A percentile compares a stretch with the other conserved stretches of the same genome.
These are phyloP conservation scores for Cnemophilus loriae DNA, from an alignment of 2,113 vertebrate genomes.

Conservation along the genomic window DNA sequence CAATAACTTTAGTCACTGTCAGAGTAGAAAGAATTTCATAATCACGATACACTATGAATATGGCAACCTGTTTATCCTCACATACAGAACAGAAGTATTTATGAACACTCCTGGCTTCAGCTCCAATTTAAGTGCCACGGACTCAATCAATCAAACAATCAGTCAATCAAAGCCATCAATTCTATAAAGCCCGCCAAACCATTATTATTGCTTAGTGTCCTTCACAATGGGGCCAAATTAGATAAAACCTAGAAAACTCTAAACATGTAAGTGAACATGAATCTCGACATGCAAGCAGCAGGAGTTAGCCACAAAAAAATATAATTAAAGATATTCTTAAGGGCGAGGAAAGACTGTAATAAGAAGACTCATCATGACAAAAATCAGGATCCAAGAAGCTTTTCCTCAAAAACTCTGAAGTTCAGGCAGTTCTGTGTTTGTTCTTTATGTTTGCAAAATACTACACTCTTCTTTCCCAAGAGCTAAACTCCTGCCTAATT, in stretches of 20 bases:
- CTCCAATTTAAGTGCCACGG: background rate
- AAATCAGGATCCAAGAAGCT: background rate
- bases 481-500: background rate
- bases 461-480: background rate
- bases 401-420: background rate
- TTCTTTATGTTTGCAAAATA: background rate
- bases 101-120: background rate
- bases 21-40: background rate
- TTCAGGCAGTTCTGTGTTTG: background rate
- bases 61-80: background rate
- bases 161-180: background rate
- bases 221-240: background rate
- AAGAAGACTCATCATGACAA: background rate
- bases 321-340: background rate
- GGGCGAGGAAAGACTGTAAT: background rate
- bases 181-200: background rate
- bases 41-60: background rate
- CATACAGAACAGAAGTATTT: background rate
- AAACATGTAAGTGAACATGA: background rate
- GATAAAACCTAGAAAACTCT: background rate
- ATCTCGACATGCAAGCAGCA: background rate
- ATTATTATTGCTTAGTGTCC: background rate
- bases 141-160: background rate
- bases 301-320: background rate
- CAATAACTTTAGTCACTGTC: background rate